These are phyloP conservation scores for Hylaeus anthracinus DNA, from an alignment of 1,140 invertebrate genomes.

Conservation along the genomic window DNA sequence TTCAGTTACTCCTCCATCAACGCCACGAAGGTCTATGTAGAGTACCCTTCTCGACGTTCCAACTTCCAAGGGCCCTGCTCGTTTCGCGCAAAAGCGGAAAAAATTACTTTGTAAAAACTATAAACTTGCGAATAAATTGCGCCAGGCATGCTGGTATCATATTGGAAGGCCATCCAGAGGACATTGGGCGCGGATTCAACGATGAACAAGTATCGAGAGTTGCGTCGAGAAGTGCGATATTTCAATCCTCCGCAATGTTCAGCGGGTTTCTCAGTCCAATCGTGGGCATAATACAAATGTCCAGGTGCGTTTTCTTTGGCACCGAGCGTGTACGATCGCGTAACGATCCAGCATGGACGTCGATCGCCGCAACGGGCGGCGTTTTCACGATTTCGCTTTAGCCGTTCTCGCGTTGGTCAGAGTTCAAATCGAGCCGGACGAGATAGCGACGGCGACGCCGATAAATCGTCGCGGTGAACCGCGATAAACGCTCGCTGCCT, in stretches of 20 bases:
- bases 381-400: constrained; percentile 59
- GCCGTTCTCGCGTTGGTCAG: constrained; percentile 53
- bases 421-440: constrained; percentile 65
- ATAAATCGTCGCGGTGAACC: constrained; percentile 65
- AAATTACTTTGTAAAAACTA: too few relatives aligned
- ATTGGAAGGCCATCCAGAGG: background rate
- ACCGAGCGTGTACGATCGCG: constrained; percentile 4
- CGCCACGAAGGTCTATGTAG: too few relatives aligned
- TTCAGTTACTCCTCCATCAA: too few relatives aligned
- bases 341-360: constrained; percentile 19
- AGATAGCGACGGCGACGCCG: constrained; percentile 62
- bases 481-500: constrained; percentile 62
- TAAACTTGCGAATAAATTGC: too few relatives aligned
- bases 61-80: too few relatives aligned
- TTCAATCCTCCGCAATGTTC: background rate
- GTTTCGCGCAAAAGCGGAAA: too few relatives aligned
- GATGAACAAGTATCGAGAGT: background rate
- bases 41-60: too few relatives aligned
- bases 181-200: background rate
- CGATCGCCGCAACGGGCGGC: constrained; percentile 41
- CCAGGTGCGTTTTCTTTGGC: background rate
- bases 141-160: background rate
- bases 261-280: background rate
- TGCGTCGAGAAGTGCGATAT: background rate
- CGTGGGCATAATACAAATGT: background rate